These are phyloP conservation scores for Carcinoscorpius rotundicauda DNA, from an alignment of 1,140 invertebrate species.

Conservation along the genomic window DNA sequence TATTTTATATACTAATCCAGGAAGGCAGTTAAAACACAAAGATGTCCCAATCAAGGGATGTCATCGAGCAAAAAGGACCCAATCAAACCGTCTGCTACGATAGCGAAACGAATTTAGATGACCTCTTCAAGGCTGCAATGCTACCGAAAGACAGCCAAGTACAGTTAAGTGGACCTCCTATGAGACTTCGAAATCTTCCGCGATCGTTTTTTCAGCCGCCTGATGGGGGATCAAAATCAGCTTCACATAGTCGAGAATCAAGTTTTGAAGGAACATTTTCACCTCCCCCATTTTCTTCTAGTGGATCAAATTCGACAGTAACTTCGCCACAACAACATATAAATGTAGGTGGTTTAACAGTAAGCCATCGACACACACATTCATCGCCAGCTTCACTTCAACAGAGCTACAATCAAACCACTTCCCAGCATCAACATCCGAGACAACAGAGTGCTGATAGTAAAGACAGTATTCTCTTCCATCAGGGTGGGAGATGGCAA, in stretches of 20 bases:
- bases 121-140: constrained; percentile 81
- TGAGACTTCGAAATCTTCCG: constrained; percentile 88
- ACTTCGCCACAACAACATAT: no score
- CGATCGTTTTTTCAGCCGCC: constrained; percentile 95
- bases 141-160: constrained; percentile 70
- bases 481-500: no score
- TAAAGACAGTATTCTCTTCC: no score
- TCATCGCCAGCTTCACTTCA: constrained; percentile 88
- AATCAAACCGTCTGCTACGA: constrained; percentile 34
- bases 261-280: constrained; percentile 54
- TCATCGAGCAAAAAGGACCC: no score
- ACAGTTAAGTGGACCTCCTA: constrained; percentile 75
- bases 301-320: no score
- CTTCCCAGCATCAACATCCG: no score
- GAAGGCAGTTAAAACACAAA: no score
- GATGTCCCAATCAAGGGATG: no score
- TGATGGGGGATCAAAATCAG: constrained; percentile 72
- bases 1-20: no score
- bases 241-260: constrained; percentile 80
- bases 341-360: constrained; percentile 25
- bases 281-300: constrained; percentile 35
- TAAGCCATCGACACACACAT: constrained; percentile 79
- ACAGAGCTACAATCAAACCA: constrained; percentile 43
- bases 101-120: constrained; percentile 83
- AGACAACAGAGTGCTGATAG: no score